Conservation (phyloP, 2,113 vertebrate species). For the Clarias magur region DNA sequence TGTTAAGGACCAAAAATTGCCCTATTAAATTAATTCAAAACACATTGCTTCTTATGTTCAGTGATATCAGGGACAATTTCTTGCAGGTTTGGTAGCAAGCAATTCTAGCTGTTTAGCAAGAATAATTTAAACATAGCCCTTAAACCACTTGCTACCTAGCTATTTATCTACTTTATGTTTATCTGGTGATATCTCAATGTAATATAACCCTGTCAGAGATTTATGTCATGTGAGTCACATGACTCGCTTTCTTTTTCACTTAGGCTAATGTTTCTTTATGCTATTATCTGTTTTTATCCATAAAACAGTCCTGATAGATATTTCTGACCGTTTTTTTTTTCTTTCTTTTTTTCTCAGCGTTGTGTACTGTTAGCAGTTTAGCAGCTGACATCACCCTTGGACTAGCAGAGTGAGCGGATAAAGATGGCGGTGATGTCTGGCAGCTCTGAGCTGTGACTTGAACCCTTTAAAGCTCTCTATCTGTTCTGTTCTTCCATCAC, state of each 20-base stretch:
- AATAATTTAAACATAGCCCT: too few relatives aligned
- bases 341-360: background rate
- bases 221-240: background rate
- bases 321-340: background rate
- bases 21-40: too few relatives aligned
- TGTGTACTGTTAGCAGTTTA: background rate
- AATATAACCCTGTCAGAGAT: background rate
- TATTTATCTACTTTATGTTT: background rate
- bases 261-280: background rate
- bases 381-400: constrained; percentile 2
- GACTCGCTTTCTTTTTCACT: background rate
- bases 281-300: background rate
- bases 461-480: constrained; percentile 63
- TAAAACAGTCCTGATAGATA: background rate
- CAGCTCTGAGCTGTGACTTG: constrained; percentile 71
- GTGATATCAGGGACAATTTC: too few relatives aligned
- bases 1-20: too few relatives aligned
- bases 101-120: too few relatives aligned
- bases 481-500: constrained; percentile 66
- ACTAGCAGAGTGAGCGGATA: constrained; percentile 28
- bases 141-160: too few relatives aligned
- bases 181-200: background rate
- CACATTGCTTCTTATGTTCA: too few relatives aligned
- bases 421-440: constrained; percentile 66
- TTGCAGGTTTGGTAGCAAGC: too few relatives aligned